These are phyloP conservation scores for Lamprotornis superbus DNA, from an alignment of 2,113 vertebrate genomes.

Conservation along the genomic window DNA sequence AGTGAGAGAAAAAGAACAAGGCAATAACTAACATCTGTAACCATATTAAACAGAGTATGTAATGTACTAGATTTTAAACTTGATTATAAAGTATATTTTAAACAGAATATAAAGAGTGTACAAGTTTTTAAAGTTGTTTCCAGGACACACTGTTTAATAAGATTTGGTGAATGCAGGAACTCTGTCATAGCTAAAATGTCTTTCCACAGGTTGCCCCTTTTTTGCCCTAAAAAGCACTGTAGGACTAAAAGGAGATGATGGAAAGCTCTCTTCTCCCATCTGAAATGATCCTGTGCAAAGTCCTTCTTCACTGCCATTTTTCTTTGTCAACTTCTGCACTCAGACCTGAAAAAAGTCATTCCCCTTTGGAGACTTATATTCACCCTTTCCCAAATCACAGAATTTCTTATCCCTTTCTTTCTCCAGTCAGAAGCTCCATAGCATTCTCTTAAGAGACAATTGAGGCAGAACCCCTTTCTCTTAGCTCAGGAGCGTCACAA, in stretches of 20 bases:
- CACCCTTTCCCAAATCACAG: not conserved
- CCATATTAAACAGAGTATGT: not conserved
- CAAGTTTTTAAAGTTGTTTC: not conserved
- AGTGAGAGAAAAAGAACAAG: not conserved
- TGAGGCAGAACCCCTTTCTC: not conserved
- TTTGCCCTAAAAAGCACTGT: not conserved
- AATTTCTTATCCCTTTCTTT: not conserved
- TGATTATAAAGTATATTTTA: not conserved
- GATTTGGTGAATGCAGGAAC: not conserved
- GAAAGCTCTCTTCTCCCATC: not conserved
- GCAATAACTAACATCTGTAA: not conserved
- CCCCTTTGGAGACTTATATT: not conserved
- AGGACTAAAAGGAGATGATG: not conserved
- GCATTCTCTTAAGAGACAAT: not conserved
- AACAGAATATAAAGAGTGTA: not conserved
- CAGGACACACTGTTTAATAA: not conserved
- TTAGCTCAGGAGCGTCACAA: not conserved
- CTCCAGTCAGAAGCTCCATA: not conserved
- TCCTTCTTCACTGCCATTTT: not conserved
- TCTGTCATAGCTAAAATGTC: not conserved
- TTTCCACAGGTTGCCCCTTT: not conserved
- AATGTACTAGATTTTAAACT: not conserved
- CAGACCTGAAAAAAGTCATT: not conserved
- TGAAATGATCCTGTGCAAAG: not conserved
- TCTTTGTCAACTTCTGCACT: not conserved